Conservation (phyloP, 2,113 vertebrate genomes). For the Cromileptes altivelis region DNA sequence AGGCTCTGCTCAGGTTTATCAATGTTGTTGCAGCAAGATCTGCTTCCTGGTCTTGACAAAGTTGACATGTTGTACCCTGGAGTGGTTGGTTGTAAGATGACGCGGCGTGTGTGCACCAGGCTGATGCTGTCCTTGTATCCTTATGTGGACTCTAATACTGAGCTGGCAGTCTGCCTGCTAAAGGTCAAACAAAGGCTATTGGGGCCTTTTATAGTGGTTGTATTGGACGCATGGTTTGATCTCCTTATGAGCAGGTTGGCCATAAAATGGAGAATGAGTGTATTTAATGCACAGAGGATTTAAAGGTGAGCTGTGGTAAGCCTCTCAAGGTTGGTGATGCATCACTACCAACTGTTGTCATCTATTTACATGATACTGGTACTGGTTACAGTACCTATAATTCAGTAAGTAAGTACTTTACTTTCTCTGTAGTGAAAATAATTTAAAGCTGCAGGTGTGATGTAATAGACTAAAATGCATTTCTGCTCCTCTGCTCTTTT, state of each 20-base stretch:
- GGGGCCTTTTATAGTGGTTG: not conserved
- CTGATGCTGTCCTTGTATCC: slow-evolving; percentile 42
- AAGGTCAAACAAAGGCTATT: slow-evolving; percentile 33
- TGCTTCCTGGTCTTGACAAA: slow-evolving; percentile 82
- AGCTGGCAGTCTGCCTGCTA: slow-evolving; percentile 26
- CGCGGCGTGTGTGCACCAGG: slow-evolving; percentile 42
- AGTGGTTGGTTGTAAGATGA: slow-evolving; percentile 63
- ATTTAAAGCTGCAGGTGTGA: too few relatives aligned
- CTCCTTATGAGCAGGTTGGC: not conserved
- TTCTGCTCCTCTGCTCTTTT: too few relatives aligned
- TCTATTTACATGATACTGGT: slow-evolving; percentile 54
- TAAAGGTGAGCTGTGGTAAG: slow-evolving; percentile 37
- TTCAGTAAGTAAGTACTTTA: too few relatives aligned
- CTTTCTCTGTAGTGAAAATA: too few relatives aligned
- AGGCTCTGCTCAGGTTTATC: slow-evolving; percentile 79
- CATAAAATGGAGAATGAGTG: not conserved
- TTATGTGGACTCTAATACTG: slow-evolving; percentile 12
- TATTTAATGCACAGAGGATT: slow-evolving; percentile 15
- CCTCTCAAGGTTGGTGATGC: slow-evolving; percentile 12
- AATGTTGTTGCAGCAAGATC: slow-evolving; percentile 84
- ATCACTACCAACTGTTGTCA: slow-evolving; percentile 51
- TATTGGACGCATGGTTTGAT: not conserved
- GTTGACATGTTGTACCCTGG: slow-evolving; percentile 68
- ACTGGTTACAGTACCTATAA: too few relatives aligned
- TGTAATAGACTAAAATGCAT: too few relatives aligned